These are phyloP conservation scores for Stramonita haemastoma DNA, from an alignment of 2,888 invertebrate species.

Conservation along the genomic window DNA sequence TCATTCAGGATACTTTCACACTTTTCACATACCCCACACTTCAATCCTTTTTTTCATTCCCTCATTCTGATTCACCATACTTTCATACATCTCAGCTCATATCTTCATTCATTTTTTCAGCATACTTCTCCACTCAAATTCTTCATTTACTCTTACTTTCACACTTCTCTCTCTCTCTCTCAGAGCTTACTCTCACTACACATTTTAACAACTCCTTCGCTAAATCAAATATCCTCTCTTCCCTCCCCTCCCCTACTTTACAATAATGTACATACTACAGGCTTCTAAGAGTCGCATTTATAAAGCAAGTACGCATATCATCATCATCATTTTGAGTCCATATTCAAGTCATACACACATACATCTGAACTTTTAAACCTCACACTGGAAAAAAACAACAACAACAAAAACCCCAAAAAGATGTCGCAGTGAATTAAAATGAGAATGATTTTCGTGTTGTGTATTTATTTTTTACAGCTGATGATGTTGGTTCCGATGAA, in stretches of 20 bases:
- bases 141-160: neutral
- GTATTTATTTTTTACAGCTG: conserved; percentile 16
- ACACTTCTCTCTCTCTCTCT: neutral
- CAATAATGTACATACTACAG: too few relatives aligned
- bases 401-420: too few relatives aligned
- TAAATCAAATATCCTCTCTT: neutral
- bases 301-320: neutral
- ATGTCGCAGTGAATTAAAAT: too few relatives aligned
- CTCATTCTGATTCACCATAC: neutral
- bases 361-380: too few relatives aligned
- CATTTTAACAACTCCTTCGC: neutral
- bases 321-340: too few relatives aligned
- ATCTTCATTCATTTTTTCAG: neutral
- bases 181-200: neutral
- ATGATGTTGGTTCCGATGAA: neutral
- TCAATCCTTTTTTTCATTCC: too few relatives aligned
- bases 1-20: neutral
- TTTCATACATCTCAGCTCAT: too few relatives aligned
- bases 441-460: too few relatives aligned
- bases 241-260: too few relatives aligned
- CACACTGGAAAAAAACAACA: too few relatives aligned
- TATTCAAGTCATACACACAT: too few relatives aligned
- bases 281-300: neutral
- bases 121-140: neutral
- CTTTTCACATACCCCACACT: neutral